Evolutionary conservation across 2,797 vertebrate genomes (phyloP).

Genomic region (Parotocinclus haroldoi): DNA sequence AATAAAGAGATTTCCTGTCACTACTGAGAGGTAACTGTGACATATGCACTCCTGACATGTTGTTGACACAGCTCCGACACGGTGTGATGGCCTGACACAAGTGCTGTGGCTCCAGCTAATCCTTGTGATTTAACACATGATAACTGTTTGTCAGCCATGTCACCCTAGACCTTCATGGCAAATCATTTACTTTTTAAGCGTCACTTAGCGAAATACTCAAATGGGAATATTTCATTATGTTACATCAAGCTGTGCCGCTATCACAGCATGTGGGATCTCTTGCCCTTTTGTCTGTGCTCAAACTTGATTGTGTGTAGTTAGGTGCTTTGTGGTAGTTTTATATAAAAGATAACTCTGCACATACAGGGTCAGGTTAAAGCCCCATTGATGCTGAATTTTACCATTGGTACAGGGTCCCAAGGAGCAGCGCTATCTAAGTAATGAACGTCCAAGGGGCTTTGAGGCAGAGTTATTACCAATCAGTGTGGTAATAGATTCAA

Average conservation of each 20-base stretch:
- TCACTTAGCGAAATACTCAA: conserved; percentile 39
- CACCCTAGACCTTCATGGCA: conserved; percentile 50
- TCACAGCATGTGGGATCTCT: conserved; percentile 13
- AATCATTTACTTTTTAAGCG: conserved; percentile 26
- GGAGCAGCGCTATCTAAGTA: conserved; percentile 74
- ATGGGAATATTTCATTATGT: conserved; percentile 12
- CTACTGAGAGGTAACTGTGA: conserved; percentile 71
- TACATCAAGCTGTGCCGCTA: conserved; percentile 14
- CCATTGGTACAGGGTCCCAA: conserved; percentile 44
- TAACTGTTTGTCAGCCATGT: conserved; percentile 75
- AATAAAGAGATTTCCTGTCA: conserved; percentile 68
- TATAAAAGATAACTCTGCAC: conserved; percentile 37
- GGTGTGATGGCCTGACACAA: conserved; percentile 62
- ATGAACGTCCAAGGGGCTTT: conserved; percentile 74
- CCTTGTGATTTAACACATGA: conserved; percentile 73
- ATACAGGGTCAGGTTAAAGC: conserved; percentile 40
- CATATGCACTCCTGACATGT: conserved; percentile 61
- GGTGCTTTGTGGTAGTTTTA: conserved; percentile 29
- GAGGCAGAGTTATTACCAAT: conserved; percentile 81
- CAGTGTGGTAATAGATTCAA: conserved; percentile 80
- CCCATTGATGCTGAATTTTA: conserved; percentile 50
- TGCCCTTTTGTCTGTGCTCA: conserved; percentile 16
- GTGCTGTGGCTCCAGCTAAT: conserved; percentile 51
- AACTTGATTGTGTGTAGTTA: conserved; percentile 9
- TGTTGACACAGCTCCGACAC: conserved; percentile 68